Conservation (phyloP, 2,888 invertebrate genomes). For the Ceratothoa steindachneri region DNA sequence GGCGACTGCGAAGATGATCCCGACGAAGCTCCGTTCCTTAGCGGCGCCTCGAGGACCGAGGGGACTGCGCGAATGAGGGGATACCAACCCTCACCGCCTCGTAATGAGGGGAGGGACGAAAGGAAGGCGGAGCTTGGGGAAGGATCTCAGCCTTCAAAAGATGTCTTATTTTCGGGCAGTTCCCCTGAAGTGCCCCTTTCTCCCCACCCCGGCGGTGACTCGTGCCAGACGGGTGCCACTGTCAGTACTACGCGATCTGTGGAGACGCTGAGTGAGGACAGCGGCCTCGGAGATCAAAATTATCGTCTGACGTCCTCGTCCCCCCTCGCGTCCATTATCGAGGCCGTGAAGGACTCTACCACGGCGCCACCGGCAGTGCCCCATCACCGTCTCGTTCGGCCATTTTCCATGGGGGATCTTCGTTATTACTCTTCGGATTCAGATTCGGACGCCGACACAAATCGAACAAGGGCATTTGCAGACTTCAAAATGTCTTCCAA, state of each 20-base stretch:
- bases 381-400: slow-evolving; percentile 1
- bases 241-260: slow-evolving; percentile 30
- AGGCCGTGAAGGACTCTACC: neutral
- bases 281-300: slow-evolving; percentile 28
- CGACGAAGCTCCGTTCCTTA: neutral
- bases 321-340: slow-evolving; percentile 29
- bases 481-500: neutral
- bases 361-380: neutral
- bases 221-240: neutral
- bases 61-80: slow-evolving; percentile 1
- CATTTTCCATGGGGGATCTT: slow-evolving; percentile 29
- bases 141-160: slow-evolving; percentile 13
- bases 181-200: slow-evolving; percentile 35
- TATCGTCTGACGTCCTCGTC: slow-evolving; percentile 34
- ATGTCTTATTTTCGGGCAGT: slow-evolving; percentile 24
- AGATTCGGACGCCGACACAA: slow-evolving; percentile 27
- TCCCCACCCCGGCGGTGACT: slow-evolving; percentile 24
- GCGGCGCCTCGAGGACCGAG: neutral
- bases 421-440: slow-evolving; percentile 16
- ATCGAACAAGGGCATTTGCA: neutral
- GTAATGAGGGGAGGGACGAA: slow-evolving; percentile 14
- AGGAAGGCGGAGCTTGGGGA: slow-evolving; percentile 28
- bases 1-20: slow-evolving; percentile 36
- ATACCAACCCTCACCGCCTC: slow-evolving; percentile 12
- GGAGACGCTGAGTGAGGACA: slow-evolving; percentile 36